A percentile compares a stretch with the other conserved stretches of the same genome.
These are phyloP conservation scores for Netelia inedita DNA, from an alignment of 2,888 invertebrate species.

Conservation along the genomic window DNA sequence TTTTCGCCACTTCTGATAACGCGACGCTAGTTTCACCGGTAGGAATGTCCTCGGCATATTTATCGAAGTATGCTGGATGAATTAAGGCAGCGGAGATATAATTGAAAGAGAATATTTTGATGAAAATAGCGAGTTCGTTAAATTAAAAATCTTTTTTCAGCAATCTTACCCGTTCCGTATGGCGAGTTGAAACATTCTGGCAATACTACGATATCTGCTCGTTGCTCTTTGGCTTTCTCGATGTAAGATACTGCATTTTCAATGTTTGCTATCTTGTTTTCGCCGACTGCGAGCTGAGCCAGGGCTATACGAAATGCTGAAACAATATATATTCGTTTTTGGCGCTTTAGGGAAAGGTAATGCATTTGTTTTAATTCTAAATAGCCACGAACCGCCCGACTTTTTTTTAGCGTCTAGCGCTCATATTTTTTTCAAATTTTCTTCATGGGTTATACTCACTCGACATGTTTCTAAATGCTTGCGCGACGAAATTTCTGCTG, in stretches of 20 bases:
- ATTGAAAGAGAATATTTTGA: constrained; percentile 4
- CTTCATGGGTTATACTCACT: constrained; percentile 71
- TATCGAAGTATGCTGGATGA: constrained; percentile 89
- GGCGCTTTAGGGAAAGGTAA: background rate
- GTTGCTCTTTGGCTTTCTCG: constrained; percentile 88
- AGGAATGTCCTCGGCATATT: constrained; percentile 95
- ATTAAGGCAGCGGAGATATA: background rate
- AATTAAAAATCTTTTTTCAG: constrained; percentile 16
- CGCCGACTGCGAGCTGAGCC: constrained; percentile 93
- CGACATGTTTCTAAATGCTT: constrained; percentile 75
- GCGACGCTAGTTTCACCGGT: constrained; percentile 90
- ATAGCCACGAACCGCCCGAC: background rate
- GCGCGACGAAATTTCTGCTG: constrained; percentile 67
- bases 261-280: constrained; percentile 92
- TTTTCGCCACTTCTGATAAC: constrained; percentile 91
- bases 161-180: constrained; percentile 91
- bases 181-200: constrained; percentile 98
- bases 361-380: background rate
- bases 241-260: constrained; percentile 90
- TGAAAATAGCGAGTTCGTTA: background rate
- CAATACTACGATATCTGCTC: constrained; percentile 89
- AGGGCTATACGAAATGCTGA: constrained; percentile 91
- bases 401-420: background rate
- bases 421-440: background rate
- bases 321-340: constrained; percentile 60